phyloP scores from a whole-genome alignment of 1,140 invertebrate genomes.

The Armadillidium nasatum region DNA sequence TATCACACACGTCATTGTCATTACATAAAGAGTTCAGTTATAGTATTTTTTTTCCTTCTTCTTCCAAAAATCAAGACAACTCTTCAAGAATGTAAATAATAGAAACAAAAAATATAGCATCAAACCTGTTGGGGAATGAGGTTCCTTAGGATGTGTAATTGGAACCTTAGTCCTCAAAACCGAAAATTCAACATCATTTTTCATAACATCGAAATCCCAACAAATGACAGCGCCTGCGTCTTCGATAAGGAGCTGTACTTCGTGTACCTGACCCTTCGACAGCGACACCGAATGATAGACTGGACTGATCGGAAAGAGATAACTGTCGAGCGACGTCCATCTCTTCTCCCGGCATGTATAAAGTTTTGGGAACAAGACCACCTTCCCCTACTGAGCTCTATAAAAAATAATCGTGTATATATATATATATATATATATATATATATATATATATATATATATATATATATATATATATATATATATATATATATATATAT shows the following conservation, averaged over 20 bases:
- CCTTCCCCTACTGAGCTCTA: conserved; percentile 59
- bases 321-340: conserved; percentile 48
- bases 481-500: conserved; percentile 6
- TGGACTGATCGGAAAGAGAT: conserved; percentile 61
- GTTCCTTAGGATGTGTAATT: conserved; percentile 45
- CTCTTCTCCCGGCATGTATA: conserved; percentile 74
- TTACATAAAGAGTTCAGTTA: neutral
- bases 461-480: conserved; percentile 6
- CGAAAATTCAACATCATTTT: conserved; percentile 80
- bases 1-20: neutral
- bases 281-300: conserved; percentile 67
- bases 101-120: neutral
- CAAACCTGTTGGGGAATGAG: conserved; percentile 32
- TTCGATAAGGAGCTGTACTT: conserved; percentile 73
- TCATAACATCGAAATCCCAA: conserved; percentile 94
- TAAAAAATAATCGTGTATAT: neutral
- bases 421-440: conserved; percentile 29
- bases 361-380: conserved; percentile 78
- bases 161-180: conserved; percentile 66
- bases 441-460: conserved; percentile 20
- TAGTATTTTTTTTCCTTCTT: neutral
- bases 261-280: conserved; percentile 70
- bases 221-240: conserved; percentile 85
- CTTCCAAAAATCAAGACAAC: neutral
- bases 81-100: neutral